phyloP scores from a whole-genome alignment of 1,140 invertebrate species.

The Ceratina calcarata region DNA sequence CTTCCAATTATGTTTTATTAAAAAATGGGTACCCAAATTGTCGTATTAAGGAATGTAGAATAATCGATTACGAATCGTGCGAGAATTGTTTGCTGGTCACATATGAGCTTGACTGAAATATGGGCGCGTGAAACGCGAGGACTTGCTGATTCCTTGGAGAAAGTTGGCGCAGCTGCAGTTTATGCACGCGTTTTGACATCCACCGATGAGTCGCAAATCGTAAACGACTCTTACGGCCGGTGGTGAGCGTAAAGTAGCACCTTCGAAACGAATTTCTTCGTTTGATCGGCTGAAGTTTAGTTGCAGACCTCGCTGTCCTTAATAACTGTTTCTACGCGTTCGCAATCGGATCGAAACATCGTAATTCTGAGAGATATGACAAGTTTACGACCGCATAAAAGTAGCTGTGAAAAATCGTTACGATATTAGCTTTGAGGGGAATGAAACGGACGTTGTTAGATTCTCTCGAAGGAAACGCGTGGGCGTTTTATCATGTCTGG shows the following conservation, averaged over 20 bases:
- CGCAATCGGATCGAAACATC: neutral
- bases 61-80: neutral
- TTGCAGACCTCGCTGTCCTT: neutral
- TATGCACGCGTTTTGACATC: constrained; percentile 17
- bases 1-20: neutral
- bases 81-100: neutral
- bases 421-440: neutral
- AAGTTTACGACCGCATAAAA: too few relatives aligned
- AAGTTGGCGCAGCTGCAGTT: constrained; percentile 11
- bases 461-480: neutral
- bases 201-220: constrained; percentile 16
- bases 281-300: neutral
- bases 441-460: neutral
- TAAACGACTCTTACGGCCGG: neutral
- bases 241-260: neutral
- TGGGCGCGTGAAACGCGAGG: constrained; percentile 1
- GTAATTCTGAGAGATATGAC: too few relatives aligned
- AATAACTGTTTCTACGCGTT: neutral
- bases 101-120: neutral
- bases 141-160: constrained; percentile 3
- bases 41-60: neutral
- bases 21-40: neutral
- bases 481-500: neutral
- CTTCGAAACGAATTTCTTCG: neutral
- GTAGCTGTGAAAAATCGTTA: neutral